phyloP scores from a whole-genome alignment of 1,140 invertebrate genomes.

The Ceratina japonica region DNA sequence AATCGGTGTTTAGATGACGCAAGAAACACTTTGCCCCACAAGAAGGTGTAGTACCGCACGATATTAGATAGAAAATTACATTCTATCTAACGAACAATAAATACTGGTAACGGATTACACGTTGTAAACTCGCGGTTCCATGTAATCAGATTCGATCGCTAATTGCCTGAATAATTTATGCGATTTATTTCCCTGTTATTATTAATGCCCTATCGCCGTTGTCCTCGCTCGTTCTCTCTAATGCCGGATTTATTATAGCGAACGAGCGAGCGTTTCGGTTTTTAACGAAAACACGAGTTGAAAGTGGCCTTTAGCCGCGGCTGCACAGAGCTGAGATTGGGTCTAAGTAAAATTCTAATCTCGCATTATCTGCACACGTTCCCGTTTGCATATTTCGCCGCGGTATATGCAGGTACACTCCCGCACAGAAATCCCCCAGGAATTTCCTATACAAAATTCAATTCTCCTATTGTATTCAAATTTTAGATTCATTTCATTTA shows the following conservation, averaged over 20 bases:
- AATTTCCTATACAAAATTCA: no score
- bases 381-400: slow-evolving; percentile 61
- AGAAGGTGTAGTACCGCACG: no score
- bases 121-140: slow-evolving; percentile 7
- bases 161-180: slow-evolving; percentile 40
- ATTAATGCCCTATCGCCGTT: slow-evolving; percentile 27
- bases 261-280: slow-evolving; percentile 20
- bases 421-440: no score
- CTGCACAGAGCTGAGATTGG: slow-evolving; percentile 38
- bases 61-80: background rate
- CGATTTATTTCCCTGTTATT: slow-evolving; percentile 19
- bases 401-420: slow-evolving; percentile 8
- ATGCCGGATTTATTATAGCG: slow-evolving; percentile 39
- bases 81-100: slow-evolving; percentile 9
- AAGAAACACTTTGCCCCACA: no score
- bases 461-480: no score
- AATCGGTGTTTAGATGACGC: no score
- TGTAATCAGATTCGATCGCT: slow-evolving; percentile 43
- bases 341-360: slow-evolving; percentile 60
- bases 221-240: background rate
- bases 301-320: slow-evolving; percentile 61
- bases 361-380: slow-evolving; percentile 62
- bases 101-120: slow-evolving; percentile 20
- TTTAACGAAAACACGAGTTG: slow-evolving; percentile 57
- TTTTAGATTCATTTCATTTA: no score